Evolutionary conservation across 2,888 invertebrate genomes (phyloP), one percentile per base, ranked within the genome.

Genomic region (Pheosia tremula): DNA sequence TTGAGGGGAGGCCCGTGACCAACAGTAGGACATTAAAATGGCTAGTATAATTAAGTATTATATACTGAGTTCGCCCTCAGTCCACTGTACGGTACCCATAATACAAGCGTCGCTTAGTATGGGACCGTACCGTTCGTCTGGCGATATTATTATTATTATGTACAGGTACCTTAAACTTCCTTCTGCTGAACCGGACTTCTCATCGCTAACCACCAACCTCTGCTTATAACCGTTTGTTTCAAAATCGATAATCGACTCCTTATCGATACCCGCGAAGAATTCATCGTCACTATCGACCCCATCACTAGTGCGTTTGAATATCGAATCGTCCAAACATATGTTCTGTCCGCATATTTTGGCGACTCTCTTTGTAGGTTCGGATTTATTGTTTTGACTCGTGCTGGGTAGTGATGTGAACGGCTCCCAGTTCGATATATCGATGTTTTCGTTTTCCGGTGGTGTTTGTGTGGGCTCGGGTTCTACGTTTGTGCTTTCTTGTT

Each of bases 301-400:
- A 0, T 72, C 72, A 6, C 59, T 58, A 11, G 64, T 79, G 39
- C 93, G 74, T 57, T 89, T 89, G 54, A 93, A 80, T 13, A 94
- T 81, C 0, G 93, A 93, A 57, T 93, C 91, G 38, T 92, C 93
- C 2, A 94, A 63, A 49, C 93, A 94, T n/a, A 94, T 91, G 58
- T 93, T 94, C 64, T 94, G 94, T 0, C 94, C 94, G 57, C 94
- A 93, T 0, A 94, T 93, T 64, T 93, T 93, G 0, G 91, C 82
- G 0, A 91, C 84, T 38, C 85, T 84, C 10, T 81, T 84, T 5
- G 75, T 79, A 0, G 80, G 67, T 0, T 83, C 82, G 4, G 64
- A 64, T 7, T 66, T 77, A 0, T 49, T 56, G 0, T 8, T 49
- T 50, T 86, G 84, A 64, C 89, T 90, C 0, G 91, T 89, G 10